Conservation (phyloP, 2,888 invertebrate genomes). For the Caenorhabditis angaria region DNA sequence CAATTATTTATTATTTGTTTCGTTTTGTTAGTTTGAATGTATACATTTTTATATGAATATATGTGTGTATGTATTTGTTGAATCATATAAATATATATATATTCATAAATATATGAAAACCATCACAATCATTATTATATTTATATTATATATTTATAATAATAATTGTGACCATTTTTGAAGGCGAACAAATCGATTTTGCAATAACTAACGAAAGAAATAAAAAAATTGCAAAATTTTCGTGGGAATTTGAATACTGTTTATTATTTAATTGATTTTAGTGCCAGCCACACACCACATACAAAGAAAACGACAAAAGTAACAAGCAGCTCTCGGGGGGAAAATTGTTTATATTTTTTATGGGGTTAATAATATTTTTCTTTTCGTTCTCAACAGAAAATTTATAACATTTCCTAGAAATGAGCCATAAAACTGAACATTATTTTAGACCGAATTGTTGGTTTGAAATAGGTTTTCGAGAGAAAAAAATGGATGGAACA, state of each 20-base stretch:
- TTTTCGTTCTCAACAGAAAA: background rate
- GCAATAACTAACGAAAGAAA: background rate
- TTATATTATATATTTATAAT: background rate
- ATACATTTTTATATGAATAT: conserved; percentile 2
- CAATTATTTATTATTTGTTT: background rate
- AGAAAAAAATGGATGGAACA: no score
- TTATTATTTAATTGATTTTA: background rate
- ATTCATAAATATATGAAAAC: background rate
- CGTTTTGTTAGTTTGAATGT: no score
- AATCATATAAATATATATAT: background rate
- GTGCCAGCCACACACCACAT: no score
- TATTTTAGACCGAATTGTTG: no score
- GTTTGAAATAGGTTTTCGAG: no score
- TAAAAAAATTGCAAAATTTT: background rate
- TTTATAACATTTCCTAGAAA: no score
- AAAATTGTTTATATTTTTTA: background rate
- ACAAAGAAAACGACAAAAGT: no score
- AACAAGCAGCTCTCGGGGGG: background rate
- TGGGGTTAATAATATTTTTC: background rate
- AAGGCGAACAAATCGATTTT: conserved; percentile 2
- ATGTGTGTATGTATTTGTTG: background rate
- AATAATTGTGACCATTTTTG: background rate
- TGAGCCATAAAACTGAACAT: no score
- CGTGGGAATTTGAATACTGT: background rate
- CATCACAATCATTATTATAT: no score